Base-by-base conservation (phyloP, 2,797 vertebrate species). In the Melanotaenia boesemani region DNA sequence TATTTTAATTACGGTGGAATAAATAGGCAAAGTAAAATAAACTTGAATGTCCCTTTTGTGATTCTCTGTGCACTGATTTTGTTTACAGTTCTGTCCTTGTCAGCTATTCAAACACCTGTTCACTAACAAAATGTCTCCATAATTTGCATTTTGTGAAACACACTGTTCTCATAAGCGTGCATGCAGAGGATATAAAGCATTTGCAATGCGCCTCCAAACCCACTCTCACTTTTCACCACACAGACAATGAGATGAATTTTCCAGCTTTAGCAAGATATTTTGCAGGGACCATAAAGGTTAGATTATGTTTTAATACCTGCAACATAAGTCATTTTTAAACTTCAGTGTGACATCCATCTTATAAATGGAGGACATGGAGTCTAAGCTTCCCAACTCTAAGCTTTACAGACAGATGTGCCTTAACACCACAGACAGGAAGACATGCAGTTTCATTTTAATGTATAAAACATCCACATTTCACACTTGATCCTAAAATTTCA, bases 101-200 rank as follows among this genome's bases (percentile, higher is more conserved):
- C 90, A 90, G 90, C 87, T 78, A 68, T 84, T 88, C 81, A 83
- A 78, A 85, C 89, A 91, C 84, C 89, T 92, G 91, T 71, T 86
- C 70, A 6, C 28, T 32, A 52, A 65, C 71, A 83, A 85, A 90
- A 87, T 72, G 57, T 72, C 70, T 73, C 70, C 79, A 69, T 74
- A 16, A 89, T 90, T 87, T 73, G 73, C 83, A 85, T 89, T 84
- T 80, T 54, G 58, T 70, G 77, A 37, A 84, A 81, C 76, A 61
- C 44, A 26, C 24, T 63, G 52, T 62, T 66, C 68, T 65, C 57
- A 46, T 39, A 70, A 66, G n/a, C 16, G 24, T 57, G 2, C 6
- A 7, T 32, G 56, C 34, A 77, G 41, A 50, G 37, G 48, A 20
- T 34, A 34, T 30, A 24, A 52, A 54, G 24, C 12, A 52, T 41